Percentiles rank a stretch among this genome's conserved stretches.
Conservation (phyloP, 2,888 invertebrate species). For the Andrena hattorfiana region DNA sequence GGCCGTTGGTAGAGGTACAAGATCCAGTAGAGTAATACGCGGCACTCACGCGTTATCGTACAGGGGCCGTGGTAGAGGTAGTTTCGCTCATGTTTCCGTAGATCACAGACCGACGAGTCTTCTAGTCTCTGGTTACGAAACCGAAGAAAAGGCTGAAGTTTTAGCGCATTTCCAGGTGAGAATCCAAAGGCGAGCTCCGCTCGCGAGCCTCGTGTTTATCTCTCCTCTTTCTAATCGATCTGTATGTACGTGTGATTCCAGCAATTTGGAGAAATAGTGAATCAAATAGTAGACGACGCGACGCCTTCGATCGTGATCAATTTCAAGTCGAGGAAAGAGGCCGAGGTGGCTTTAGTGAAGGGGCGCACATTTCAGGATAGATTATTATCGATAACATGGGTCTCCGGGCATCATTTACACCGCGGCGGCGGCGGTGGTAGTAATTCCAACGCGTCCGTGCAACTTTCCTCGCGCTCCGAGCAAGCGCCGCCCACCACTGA, state of each 20-base stretch:
- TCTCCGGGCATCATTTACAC: slow-evolving; percentile 82
- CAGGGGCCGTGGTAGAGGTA: slow-evolving; percentile 82
- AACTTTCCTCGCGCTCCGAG: slow-evolving; percentile 78
- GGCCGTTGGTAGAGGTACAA: slow-evolving; percentile 72
- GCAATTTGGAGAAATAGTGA: slow-evolving; percentile 96
- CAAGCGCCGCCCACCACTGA: slow-evolving; percentile 79
- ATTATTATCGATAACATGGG: slow-evolving; percentile 86
- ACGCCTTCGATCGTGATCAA: slow-evolving; percentile 92
- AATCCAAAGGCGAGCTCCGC: slow-evolving; percentile 5
- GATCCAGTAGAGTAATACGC: slow-evolving; percentile 78
- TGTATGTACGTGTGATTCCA: slow-evolving; percentile 86
- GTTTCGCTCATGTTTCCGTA: slow-evolving; percentile 87
- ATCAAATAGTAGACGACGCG: slow-evolving; percentile 91
- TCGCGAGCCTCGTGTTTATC: neutral
- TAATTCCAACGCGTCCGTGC: slow-evolving; percentile 65
- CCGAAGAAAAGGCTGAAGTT: slow-evolving; percentile 93
- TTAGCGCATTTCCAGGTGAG: slow-evolving; percentile 94
- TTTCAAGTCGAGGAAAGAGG: slow-evolving; percentile 91
- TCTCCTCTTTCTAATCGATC: slow-evolving; percentile 84
- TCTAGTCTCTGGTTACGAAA: slow-evolving; percentile 94
- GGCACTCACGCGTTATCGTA: slow-evolving; percentile 76
- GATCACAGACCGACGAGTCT: slow-evolving; percentile 95
- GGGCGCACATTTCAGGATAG: slow-evolving; percentile 91
- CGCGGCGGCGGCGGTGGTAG: slow-evolving; percentile 86
- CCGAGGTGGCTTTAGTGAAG: slow-evolving; percentile 91